Conservation (phyloP, 2,113 vertebrate species). For the Arvicanthis niloticus region DNA sequence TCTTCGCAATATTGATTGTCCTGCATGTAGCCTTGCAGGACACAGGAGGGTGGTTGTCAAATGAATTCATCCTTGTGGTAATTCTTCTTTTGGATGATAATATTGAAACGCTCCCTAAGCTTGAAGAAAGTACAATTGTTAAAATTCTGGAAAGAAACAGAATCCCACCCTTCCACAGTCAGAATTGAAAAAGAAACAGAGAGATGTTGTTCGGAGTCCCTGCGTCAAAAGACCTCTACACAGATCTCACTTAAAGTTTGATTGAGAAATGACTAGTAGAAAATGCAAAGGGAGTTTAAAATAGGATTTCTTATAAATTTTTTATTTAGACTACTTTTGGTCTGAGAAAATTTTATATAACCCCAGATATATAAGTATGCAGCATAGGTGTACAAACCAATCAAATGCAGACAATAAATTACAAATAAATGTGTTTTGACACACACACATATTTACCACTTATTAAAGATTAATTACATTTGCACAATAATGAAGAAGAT, state of each 20-base stretch:
- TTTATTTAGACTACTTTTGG: neutral
- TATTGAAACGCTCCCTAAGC: neutral
- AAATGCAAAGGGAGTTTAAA: neutral
- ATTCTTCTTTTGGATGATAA: neutral
- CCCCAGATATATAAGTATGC: neutral
- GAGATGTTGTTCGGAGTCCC: neutral
- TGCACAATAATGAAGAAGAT: neutral
- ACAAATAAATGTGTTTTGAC: neutral
- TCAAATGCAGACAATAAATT: neutral
- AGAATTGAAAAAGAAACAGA: neutral
- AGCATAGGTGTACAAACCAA: neutral
- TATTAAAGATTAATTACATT: neutral
- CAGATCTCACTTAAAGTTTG: neutral
- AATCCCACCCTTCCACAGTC: neutral
- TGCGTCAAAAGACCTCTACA: neutral
- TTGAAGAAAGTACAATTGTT: neutral
- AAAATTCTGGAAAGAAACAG: neutral
- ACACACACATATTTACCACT: neutral
- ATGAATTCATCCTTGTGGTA: constrained; percentile 2
- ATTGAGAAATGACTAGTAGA: neutral
- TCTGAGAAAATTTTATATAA: neutral
- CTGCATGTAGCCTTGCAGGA: neutral
- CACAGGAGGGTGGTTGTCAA: neutral
- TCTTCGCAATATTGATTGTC: neutral
- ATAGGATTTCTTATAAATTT: neutral